phyloP scores from a whole-genome alignment of 2,888 invertebrate genomes.

The Adineta ricciae region DNA sequence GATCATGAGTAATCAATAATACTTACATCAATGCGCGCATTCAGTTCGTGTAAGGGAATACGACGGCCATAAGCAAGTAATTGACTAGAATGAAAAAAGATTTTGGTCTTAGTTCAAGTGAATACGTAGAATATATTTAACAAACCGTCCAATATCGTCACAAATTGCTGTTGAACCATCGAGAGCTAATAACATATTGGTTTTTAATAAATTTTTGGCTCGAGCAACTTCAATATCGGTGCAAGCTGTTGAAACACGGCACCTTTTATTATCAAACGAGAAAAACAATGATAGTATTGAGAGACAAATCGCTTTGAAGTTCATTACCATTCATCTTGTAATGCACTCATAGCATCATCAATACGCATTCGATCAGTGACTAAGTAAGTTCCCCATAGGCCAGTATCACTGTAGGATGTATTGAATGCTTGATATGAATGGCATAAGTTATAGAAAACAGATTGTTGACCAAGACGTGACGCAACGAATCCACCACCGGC shows the following conservation, averaged over 20 bases:
- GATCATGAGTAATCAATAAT: background rate
- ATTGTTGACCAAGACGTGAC: slow-evolving; percentile 62
- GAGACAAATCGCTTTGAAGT: background rate
- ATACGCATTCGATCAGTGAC: slow-evolving; percentile 45
- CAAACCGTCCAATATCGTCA: slow-evolving; percentile 77
- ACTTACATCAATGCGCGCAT: slow-evolving; percentile 74
- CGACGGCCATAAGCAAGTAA: slow-evolving; percentile 90
- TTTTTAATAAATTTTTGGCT: slow-evolving; percentile 85
- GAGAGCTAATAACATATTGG: slow-evolving; percentile 86
- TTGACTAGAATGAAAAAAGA: slow-evolving; percentile 58
- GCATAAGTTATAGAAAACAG: slow-evolving; percentile 63
- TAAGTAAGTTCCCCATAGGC: slow-evolving; percentile 65
- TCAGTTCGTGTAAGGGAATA: slow-evolving; percentile 84
- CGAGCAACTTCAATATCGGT: slow-evolving; percentile 84
- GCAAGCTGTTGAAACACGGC: slow-evolving; percentile 75
- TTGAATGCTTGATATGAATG: slow-evolving; percentile 96
- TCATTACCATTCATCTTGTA: slow-evolving; percentile 47
- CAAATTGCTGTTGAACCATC: slow-evolving; percentile 96
- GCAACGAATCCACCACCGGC: slow-evolving; percentile 83
- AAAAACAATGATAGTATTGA: too few relatives aligned
- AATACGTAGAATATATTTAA: background rate
- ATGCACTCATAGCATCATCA: slow-evolving; percentile 40
- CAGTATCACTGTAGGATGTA: slow-evolving; percentile 98
- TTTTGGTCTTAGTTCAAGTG: too few relatives aligned
- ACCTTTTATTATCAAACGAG: slow-evolving; percentile 58